Evolutionary conservation across 2,797 vertebrate genomes (phyloP).

Genomic region (Sphenopsis melanotis): DNA sequence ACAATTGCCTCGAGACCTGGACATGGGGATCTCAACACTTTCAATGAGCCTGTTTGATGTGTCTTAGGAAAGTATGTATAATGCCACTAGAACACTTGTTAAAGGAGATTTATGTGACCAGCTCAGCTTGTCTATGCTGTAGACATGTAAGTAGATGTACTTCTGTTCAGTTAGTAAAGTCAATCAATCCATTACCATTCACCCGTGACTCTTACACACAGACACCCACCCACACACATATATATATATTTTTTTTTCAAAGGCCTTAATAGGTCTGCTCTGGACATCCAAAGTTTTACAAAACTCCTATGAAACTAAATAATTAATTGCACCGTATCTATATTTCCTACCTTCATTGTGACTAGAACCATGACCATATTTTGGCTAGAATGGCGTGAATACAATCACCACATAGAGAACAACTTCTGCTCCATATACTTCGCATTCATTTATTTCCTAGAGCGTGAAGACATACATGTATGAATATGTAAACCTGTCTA

Average conservation of each 20-base stretch:
- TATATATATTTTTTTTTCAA: background rate
- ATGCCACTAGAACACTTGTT: background rate
- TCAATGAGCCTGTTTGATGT: background rate
- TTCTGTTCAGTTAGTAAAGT: background rate
- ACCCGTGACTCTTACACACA: rapidly evolving
- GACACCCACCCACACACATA: background rate
- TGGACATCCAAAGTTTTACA: background rate
- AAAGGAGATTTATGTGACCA: background rate
- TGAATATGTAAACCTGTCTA: background rate
- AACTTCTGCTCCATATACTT: background rate
- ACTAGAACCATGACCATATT: background rate
- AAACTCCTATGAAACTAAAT: background rate
- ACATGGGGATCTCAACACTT: background rate
- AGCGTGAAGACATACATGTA: background rate
- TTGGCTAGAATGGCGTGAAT: background rate
- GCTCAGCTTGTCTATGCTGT: background rate
- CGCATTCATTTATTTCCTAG: background rate
- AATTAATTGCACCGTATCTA: background rate
- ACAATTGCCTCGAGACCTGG: background rate
- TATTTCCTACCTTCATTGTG: background rate
- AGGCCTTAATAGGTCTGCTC: background rate
- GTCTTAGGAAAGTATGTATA: background rate
- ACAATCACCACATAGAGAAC: background rate
- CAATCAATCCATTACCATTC: background rate
- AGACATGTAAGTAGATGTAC: background rate